Conservation (phyloP, 2,888 invertebrate species). For the Clepsis dumicolana region DNA sequence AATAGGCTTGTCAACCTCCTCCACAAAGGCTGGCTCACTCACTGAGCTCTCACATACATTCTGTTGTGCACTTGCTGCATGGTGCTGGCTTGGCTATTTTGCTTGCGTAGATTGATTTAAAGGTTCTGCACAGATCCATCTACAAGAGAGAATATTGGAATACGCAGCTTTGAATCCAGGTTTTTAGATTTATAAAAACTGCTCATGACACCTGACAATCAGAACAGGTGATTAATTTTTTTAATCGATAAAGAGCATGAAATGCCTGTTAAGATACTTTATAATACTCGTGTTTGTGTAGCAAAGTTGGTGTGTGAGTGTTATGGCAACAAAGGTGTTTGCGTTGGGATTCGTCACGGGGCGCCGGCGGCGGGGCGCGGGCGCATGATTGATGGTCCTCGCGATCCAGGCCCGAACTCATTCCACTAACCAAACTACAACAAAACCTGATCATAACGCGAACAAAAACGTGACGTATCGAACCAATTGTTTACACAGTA, state of each 20-base stretch:
- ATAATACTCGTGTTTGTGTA: conserved; percentile 2
- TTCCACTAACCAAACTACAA: conserved; percentile 23
- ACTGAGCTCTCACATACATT: conserved; percentile 31
- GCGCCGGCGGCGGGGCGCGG: conserved; percentile 60
- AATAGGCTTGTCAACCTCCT: conserved; percentile 61
- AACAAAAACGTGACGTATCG: not conserved
- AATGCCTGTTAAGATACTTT: not conserved
- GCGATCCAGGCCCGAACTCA: conserved; percentile 7
- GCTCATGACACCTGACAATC: too few species aligned
- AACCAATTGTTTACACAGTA: not conserved
- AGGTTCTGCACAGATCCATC: not conserved
- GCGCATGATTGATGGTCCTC: conserved; percentile 75
- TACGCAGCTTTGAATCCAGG: too few species aligned
- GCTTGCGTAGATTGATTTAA: not conserved
- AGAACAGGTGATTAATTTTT: not conserved
- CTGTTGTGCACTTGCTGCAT: conserved; percentile 40
- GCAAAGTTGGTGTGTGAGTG: conserved; percentile 66
- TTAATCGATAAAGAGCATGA: not conserved
- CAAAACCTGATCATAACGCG: conserved; percentile 22
- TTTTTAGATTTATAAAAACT: not conserved
- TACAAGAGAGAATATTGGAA: too few species aligned
- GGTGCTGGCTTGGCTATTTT: conserved; percentile 8
- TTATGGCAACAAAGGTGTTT: conserved; percentile 81
- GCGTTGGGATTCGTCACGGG: conserved; percentile 84
- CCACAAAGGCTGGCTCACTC: conserved; percentile 64